Conservation (phyloP, 1,140 invertebrate species). For the Sycophaga agraensis region DNA sequence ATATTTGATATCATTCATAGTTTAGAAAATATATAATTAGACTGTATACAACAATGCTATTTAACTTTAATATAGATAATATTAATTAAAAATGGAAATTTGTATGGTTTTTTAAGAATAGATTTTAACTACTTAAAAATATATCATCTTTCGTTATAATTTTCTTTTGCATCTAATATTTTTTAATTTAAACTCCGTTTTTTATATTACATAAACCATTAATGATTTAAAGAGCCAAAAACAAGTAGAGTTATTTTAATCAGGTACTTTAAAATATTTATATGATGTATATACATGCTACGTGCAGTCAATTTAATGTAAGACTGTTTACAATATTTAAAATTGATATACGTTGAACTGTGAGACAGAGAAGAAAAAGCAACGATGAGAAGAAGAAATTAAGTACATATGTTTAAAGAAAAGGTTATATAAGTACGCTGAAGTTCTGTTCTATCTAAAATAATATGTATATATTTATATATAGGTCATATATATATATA, state of each 20-base stretch:
- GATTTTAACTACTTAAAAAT: neutral
- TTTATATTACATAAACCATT: neutral
- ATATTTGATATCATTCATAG: too few species aligned
- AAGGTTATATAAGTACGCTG: neutral
- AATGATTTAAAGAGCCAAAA: too few species aligned
- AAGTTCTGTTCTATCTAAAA: neutral
- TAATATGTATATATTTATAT: slow-evolving; percentile 2
- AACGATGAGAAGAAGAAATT: neutral
- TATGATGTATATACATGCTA: slow-evolving; percentile 38
- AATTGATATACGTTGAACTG: neutral
- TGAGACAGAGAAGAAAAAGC: neutral
- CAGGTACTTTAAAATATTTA: slow-evolving; percentile 24
- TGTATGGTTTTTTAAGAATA: neutral
- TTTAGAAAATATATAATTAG: too few species aligned
- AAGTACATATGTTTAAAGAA: neutral
- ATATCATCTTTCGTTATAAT: neutral
- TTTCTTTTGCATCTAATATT: too few species aligned
- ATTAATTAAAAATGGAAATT: too few species aligned
- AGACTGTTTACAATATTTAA: slow-evolving; percentile 1
- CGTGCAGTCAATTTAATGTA: slow-evolving; percentile 36
- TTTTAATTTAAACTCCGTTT: neutral
- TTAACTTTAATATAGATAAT: too few species aligned
- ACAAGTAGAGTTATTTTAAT: too few species aligned
- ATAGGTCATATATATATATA: neutral
- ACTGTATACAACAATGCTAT: too few species aligned